Evolutionary conservation across 2,113 vertebrate species (phyloP).

Genomic region (Machaerirhynchus nigripectus): DNA sequence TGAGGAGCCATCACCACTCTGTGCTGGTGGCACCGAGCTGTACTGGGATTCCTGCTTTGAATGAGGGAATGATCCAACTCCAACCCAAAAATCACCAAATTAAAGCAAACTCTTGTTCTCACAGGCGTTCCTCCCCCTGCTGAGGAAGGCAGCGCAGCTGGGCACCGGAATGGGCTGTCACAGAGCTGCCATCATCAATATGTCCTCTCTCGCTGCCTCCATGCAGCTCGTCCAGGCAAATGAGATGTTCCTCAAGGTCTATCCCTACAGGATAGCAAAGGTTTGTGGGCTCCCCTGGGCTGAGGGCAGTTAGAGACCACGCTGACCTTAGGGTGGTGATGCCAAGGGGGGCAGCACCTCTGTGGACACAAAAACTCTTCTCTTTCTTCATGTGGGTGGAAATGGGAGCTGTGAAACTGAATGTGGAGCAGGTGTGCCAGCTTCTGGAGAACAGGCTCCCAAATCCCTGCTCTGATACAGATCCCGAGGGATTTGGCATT

Average conservation of each 20-base stretch:
- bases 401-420: background rate
- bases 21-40: background rate
- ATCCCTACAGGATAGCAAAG: conserved; percentile 69
- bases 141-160: conserved; percentile 71
- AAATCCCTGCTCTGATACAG: background rate
- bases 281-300: background rate
- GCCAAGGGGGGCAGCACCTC: background rate
- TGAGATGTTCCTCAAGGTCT: background rate
- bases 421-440: background rate
- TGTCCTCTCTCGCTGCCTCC: conserved; percentile 75
- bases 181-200: conserved; percentile 73
- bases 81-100: background rate
- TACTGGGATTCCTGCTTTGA: background rate
- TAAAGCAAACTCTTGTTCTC: background rate
- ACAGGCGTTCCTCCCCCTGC: conserved; percentile 72
- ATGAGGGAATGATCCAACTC: background rate
- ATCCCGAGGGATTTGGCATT: background rate
- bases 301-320: background rate
- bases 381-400: background rate
- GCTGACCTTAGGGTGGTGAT: background rate
- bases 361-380: background rate
- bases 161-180: conserved; percentile 73
- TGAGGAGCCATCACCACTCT: background rate
- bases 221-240: conserved; percentile 73
- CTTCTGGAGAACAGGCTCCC: background rate